Base-by-base conservation (phyloP, 2,888 invertebrate species). In the Oasisia sp. region DNA sequence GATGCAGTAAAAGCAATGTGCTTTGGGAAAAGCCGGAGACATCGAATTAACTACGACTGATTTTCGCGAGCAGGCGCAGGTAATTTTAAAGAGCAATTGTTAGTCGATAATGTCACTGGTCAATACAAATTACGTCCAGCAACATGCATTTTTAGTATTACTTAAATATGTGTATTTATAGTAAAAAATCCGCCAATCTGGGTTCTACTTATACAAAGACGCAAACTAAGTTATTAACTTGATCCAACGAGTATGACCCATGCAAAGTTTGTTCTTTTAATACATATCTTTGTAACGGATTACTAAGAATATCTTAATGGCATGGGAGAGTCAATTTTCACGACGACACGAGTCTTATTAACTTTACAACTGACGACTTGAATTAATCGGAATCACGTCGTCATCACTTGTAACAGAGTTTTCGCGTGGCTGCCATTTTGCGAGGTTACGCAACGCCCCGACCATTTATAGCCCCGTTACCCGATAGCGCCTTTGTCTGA, bases 401-500 rank as follows among this genome's bases (percentile, higher is more conserved):
- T 50, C 9, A 50, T 50, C 74, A 7, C 19, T 27, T n/a, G 27
- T 74, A 74, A 74, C 14, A 27, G n/a, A 74, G 74, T 74, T 74
- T 74, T 74, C n/a, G 27, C 74, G 27, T n/a, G 74, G 74, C n/a
- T 7, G 74, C 27, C 74, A 74, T 74, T n/a, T 74, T 74, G 74
- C 74, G 74, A 7, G 27, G 74, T 74, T 74, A 74, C 74, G 74
- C 74, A 74, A 74, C n/a, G 4, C 74, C n/a, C 5, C 74, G 19
- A 27, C 27, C 27, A 19, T 74, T 14, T 74, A n/a, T 27, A 74
- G 74, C 74, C 74, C 27, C 27, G 74, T 74, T 74, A 74, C 74
- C 74, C 74, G 74, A 74, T 74, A 74, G 74, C 74, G 74, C 74
- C 27, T 74, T n/a, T 74, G 74, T 74, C 74, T 74, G 74, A 74